Conservation (phyloP, 2,797 vertebrate genomes). For the Smutsia temminckii region DNA sequence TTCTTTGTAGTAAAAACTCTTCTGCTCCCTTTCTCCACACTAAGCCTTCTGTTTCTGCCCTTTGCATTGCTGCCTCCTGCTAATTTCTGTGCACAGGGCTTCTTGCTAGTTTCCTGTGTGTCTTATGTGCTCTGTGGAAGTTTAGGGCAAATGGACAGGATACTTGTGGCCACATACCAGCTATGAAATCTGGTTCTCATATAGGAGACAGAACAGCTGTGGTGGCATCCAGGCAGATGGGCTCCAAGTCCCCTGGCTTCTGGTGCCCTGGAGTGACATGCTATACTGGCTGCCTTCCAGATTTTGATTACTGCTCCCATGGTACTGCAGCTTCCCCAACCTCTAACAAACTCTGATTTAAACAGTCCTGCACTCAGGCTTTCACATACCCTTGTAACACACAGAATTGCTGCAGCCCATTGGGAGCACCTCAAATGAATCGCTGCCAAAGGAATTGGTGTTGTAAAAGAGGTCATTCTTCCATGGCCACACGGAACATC, state of each 20-base stretch:
- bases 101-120: conserved; percentile 18
- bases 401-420: neutral
- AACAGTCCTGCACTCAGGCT: conserved; percentile 2
- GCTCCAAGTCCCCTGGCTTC: conserved; percentile 72
- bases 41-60: neutral
- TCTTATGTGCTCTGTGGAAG: conserved; percentile 62
- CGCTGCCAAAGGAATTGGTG: conserved; percentile 38
- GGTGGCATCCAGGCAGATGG: conserved; percentile 63
- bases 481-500: conserved; percentile 28
- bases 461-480: conserved; percentile 71
- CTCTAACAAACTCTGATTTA: conserved; percentile 69
- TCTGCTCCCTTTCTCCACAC: neutral
- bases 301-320: conserved; percentile 53
- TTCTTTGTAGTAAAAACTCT: neutral
- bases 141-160: conserved; percentile 53
- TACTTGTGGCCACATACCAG: conserved; percentile 43
- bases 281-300: conserved; percentile 69
- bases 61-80: neutral
- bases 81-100: neutral
- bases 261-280: conserved; percentile 55
- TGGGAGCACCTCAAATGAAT: conserved; percentile 58
- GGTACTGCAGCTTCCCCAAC: conserved; percentile 49
- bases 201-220: conserved; percentile 44
- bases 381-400: conserved; percentile 56
- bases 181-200: conserved; percentile 33